Conservation (phyloP, 2,113 vertebrate species). For the Promerops cafer region DNA sequence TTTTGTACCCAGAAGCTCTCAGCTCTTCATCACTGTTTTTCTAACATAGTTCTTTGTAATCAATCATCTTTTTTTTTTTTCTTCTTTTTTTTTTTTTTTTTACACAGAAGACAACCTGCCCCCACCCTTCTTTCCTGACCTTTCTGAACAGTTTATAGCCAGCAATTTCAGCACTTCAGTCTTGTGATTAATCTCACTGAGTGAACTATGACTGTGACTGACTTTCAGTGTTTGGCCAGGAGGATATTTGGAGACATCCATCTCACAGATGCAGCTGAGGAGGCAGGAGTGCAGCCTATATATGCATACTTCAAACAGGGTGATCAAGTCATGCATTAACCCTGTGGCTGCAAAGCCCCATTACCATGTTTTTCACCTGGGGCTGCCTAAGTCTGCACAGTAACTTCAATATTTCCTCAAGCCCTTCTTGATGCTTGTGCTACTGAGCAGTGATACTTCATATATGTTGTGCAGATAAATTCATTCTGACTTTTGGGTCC, state of each 20-base stretch:
- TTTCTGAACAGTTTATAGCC: not conserved
- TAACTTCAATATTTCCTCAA: not conserved
- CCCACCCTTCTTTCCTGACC: not conserved
- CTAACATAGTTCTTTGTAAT: not conserved
- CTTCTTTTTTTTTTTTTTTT: not conserved
- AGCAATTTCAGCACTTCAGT: not conserved
- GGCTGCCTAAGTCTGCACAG: not conserved
- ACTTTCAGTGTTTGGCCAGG: not conserved
- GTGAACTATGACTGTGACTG: not conserved
- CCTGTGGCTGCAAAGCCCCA: not conserved
- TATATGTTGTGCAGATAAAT: not conserved
- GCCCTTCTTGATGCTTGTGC: not conserved
- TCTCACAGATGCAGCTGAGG: not conserved
- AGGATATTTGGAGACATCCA: too few relatives aligned
- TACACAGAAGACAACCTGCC: accelerated
- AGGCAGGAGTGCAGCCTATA: not conserved
- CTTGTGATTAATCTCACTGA: not conserved
- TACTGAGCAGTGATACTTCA: not conserved
- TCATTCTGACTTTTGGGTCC: not conserved
- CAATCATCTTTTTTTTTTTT: not conserved
- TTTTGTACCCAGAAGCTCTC: not conserved
- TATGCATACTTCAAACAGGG: not conserved
- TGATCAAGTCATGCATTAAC: not conserved
- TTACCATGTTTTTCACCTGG: not conserved
- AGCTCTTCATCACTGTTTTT: not conserved